Conservation (phyloP, 1,140 invertebrate species). For the Calliphora vicina region DNA sequence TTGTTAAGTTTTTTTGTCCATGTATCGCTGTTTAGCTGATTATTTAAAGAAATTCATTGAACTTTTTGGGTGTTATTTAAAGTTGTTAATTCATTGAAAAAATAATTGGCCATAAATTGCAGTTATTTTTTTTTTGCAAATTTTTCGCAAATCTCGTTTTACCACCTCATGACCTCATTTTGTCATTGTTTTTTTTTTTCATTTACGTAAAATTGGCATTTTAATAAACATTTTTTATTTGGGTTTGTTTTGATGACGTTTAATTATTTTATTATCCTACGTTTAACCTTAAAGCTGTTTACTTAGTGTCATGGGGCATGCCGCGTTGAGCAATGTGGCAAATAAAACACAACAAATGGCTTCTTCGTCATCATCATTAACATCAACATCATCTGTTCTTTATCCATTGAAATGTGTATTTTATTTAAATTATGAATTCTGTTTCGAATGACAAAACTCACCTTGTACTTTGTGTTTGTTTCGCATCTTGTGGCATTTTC, state of each 20-base stretch:
- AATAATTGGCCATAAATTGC: not conserved
- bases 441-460: slow-evolving; percentile 1
- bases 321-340: not conserved
- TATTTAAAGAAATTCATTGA: not conserved
- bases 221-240: not conserved
- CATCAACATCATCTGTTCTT: no score
- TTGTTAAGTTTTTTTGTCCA: not conserved
- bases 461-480: not conserved
- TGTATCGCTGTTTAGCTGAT: not conserved
- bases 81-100: slow-evolving; percentile 10
- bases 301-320: not conserved
- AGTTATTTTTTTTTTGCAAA: not conserved
- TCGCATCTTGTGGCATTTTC: not conserved
- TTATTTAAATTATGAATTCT: not conserved
- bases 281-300: not conserved
- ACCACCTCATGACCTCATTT: slow-evolving; percentile 5
- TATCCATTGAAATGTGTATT: not conserved
- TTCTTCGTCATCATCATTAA: not conserved
- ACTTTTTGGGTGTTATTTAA: not conserved
- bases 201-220: not conserved
- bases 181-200: not conserved
- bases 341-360: not conserved
- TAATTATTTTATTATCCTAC: not conserved
- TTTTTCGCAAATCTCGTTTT: not conserved
- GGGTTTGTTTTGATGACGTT: not conserved